Base-by-base conservation (phyloP, 2,888 invertebrate genomes). In the Drosophila paracracens region DNA sequence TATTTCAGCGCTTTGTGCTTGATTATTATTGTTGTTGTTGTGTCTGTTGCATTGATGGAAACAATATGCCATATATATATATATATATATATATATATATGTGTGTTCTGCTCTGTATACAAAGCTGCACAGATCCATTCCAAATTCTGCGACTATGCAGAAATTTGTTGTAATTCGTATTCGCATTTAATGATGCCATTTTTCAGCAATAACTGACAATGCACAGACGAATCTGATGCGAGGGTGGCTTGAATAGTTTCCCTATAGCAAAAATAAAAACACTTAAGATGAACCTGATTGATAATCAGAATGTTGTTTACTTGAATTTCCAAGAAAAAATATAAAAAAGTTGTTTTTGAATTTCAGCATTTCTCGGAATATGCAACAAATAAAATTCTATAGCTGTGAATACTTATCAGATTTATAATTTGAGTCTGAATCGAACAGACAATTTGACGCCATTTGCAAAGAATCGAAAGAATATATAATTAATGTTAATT, bases 1-100 rank as follows among this genome's bases (percentile, higher is more conserved):
- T 68, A 71, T 78, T 76, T 76, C 60, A 58, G 67, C 71, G 43
- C 79, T 79, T 62, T 61, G 68, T 69, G 65, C 65, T 59, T 61
- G 43, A 72, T 77, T 64, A 62, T 63, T 61, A 61, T 71, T 75
- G 48, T 25, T 62, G 33, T 51, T 46, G 73, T 40, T 65, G 60
- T 33, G 33, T 35, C 60, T 70, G 66, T 57, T 21, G 21, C 21
- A 21, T 21, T 21, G 21, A 21, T 21, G 21, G 21, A 21, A 21
- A 21, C 21, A 21, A 21, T 21, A 21, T 21, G 21, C 21, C 21
- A 21, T 21, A 21, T 21, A 21, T 21, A 31, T 51, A 29, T 13
- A 5, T 27, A 27, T 27, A 27, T 27, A 27, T 33, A 33, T 4
- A 8, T 31, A 31, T 31, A 31, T 31, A 31, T 31, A 2, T 8